These are phyloP conservation scores for Proisotoma minuta DNA, from an alignment of 2,888 invertebrate genomes.

Conservation along the genomic window DNA sequence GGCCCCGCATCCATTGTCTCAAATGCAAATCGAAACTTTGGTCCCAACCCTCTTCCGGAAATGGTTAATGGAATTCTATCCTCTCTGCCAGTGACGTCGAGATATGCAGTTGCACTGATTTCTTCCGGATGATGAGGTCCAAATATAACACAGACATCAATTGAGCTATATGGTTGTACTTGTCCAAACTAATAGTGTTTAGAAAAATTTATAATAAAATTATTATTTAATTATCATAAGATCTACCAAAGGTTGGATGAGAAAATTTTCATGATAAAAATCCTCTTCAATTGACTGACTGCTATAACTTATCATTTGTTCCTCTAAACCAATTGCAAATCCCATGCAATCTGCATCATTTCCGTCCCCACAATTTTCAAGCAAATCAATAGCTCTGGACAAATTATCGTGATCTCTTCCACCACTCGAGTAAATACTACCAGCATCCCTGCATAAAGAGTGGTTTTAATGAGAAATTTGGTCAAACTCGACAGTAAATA, in stretches of 20 bases:
- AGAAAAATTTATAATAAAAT: not conserved
- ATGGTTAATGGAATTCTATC: constrained; percentile 26
- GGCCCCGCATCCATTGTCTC: constrained; percentile 31
- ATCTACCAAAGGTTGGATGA: constrained; percentile 15
- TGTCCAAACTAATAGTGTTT: constrained; percentile 29
- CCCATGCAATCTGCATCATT: not conserved
- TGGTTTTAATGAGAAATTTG: no score
- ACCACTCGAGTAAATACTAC: not conserved
- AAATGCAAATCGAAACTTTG: constrained; percentile 39
- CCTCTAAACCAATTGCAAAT: not conserved
- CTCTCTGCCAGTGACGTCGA: constrained; percentile 33
- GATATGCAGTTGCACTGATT: constrained; percentile 22
- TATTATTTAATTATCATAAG: no score
- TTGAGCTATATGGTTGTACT: constrained; percentile 32
- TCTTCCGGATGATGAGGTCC: constrained; percentile 19
- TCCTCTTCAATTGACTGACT: not conserved
- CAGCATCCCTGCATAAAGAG: no score
- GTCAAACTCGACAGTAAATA: no score
- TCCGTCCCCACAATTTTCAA: not conserved
- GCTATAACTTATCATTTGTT: not conserved
- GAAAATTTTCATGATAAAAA: constrained; percentile 13
- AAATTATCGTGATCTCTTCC: not conserved
- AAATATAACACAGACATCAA: constrained; percentile 29
- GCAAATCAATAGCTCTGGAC: not conserved
- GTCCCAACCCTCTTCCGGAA: constrained; percentile 35